These are phyloP conservation scores for Melieria crassipennis DNA, from an alignment of 2,888 invertebrate species.

Conservation along the genomic window DNA sequence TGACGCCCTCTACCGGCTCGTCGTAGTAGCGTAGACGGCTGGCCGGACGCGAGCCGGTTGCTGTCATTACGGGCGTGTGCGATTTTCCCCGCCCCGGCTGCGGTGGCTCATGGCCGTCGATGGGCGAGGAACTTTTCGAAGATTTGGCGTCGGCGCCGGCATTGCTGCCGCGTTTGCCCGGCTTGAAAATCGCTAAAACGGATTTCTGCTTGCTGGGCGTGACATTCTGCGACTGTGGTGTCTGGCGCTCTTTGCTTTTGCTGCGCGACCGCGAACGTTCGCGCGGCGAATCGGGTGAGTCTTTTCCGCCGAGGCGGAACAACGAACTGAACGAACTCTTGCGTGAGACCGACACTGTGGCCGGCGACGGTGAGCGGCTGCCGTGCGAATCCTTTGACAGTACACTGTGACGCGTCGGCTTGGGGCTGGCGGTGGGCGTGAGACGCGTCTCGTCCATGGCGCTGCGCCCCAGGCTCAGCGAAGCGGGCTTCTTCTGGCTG, in stretches of 20 bases:
- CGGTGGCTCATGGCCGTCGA: conserved; percentile 52
- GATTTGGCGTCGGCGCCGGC: conserved; percentile 57
- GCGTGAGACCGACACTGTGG: conserved; percentile 73
- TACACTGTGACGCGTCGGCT: conserved; percentile 60
- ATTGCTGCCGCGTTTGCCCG: conserved; percentile 67
- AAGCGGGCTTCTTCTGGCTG: conserved; percentile 69
- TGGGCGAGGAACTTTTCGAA: conserved; percentile 66
- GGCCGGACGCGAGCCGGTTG: conserved; percentile 55
- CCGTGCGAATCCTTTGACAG: conserved; percentile 52
- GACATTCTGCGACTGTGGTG: conserved; percentile 66
- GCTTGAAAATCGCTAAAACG: conserved; percentile 75
- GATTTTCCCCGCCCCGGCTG: conserved; percentile 65
- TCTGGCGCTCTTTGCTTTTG: conserved; percentile 73
- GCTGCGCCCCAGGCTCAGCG: conserved; percentile 68
- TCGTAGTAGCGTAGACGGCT: conserved; percentile 71
- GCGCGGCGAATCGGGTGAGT: conserved; percentile 64
- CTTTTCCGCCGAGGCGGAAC: conserved; percentile 74
- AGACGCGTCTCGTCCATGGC: conserved; percentile 64
- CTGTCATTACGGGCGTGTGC: conserved; percentile 64
- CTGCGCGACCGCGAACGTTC: conserved; percentile 68
- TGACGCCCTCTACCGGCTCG: conserved; percentile 71
- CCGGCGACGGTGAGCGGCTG: conserved; percentile 76
- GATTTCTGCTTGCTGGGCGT: conserved; percentile 75
- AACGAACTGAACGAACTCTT: conserved; percentile 85
- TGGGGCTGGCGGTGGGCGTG: conserved; percentile 68